Base-by-base conservation (phyloP, 2,113 vertebrate genomes). In the Cyphomyrus plagiostoma region DNA sequence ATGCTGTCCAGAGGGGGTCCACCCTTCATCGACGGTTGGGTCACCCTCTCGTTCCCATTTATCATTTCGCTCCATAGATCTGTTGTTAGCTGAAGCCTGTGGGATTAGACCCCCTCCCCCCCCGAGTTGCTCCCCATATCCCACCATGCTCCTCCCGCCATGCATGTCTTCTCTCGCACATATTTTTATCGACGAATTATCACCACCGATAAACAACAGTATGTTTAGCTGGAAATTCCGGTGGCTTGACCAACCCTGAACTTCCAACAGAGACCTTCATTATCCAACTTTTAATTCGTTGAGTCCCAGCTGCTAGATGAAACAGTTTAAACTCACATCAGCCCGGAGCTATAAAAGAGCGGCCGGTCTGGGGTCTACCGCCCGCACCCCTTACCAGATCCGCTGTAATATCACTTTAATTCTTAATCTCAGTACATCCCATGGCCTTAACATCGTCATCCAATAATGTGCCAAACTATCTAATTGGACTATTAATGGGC, bases 371-470 rank as follows among this genome's bases (percentile, higher is more conserved):
- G 42, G 82, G 39, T 48, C 48, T 84, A 48, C 82, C 2, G 82
- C 19, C 8, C 3, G 21, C n/a, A 48, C 45, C 46, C 42, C 82
- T 84, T 23, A 23, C 13, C 2, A 84, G 9, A 8, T 10, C 39
- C 8, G 9, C 15, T 11, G 45, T 39, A 10, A n/a, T 84, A 84
- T 84, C 21, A 84, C 48, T 84, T 48, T 48, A 84, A 84, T 84
- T 84, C 82, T n/a, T 48, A 48, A 48, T 84, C 82, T 84, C 82
- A 84, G 45, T 84, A 48, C 82, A 48, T 84, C 39, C 82, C 82
- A 84, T 7, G 82, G 82, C 45, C 4, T 45, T 84, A n/a, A 48
- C 82, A 23, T 84, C 45, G 6, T 84, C 85, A 87, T 30, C 85
- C 49, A 87, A 35, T 87, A 35, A 53, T 23, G 53, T 56, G 85